Evolutionary conservation across 2,888 invertebrate genomes (phyloP).

Genomic region (Rhingia campestris): DNA sequence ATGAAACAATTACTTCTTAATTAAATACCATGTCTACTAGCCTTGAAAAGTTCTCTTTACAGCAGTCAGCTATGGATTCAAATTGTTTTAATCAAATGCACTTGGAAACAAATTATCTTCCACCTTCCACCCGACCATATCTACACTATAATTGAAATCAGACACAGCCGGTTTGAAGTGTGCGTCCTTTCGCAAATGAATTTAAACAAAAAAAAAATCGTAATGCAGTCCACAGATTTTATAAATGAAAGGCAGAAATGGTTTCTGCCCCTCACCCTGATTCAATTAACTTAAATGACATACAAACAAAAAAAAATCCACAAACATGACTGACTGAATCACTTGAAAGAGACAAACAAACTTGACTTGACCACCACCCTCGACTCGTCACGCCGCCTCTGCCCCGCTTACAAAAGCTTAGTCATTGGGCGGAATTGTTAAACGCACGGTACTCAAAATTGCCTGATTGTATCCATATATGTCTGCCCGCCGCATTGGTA

Average conservation of each 20-base stretch:
- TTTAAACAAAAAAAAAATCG: constrained; percentile 41
- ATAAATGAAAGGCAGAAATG: constrained; percentile 57
- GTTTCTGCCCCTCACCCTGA: constrained; percentile 40
- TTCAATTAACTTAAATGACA: constrained; percentile 52
- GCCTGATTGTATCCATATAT: constrained; percentile 52
- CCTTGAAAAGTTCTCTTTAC: constrained; percentile 23
- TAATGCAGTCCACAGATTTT: constrained; percentile 20
- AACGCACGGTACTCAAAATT: constrained; percentile 36
- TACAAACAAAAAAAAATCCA: constrained; percentile 21
- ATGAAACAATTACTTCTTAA: constrained; percentile 43
- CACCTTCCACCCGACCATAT: neutral
- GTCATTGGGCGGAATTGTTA: constrained; percentile 26
- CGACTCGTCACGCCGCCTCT: neutral
- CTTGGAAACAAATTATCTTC: constrained; percentile 41
- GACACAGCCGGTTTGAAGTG: constrained; percentile 47
- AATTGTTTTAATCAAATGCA: constrained; percentile 54
- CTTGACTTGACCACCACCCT: constrained; percentile 17
- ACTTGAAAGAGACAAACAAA: constrained; percentile 26
- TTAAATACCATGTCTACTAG: constrained; percentile 29
- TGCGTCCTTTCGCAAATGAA: constrained; percentile 49
- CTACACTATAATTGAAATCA: constrained; percentile 7
- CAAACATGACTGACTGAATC: constrained; percentile 15
- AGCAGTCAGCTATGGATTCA: neutral
- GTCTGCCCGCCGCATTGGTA: constrained; percentile 32
- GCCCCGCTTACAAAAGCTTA: constrained; percentile 7